phyloP scores from a whole-genome alignment of 2,113 vertebrate genomes.

The Romanogobio albipinnatus region DNA sequence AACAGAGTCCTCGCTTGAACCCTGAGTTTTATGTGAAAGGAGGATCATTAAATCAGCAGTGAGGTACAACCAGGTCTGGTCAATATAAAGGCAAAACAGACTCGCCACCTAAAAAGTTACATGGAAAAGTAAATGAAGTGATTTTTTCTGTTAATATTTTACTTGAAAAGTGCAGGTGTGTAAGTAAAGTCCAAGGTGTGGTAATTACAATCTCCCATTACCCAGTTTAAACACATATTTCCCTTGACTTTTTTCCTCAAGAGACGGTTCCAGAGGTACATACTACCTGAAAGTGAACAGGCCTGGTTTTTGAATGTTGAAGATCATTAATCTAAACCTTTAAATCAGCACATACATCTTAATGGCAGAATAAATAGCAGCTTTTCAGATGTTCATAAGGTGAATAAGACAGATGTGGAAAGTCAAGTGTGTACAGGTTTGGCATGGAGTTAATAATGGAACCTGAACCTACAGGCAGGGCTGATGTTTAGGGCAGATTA shows the following conservation, averaged over 20 bases:
- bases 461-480: not conserved
- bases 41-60: constrained; percentile 63
- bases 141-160: constrained; percentile 15
- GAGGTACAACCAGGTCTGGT: constrained; percentile 58
- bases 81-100: constrained; percentile 53
- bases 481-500: not conserved
- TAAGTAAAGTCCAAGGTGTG: not conserved
- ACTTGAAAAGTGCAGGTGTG: not conserved
- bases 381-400: not conserved
- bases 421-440: not conserved
- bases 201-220: not conserved
- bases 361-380: not conserved
- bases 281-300: constrained; percentile 12
- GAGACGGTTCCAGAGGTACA: not conserved
- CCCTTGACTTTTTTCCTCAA: not conserved
- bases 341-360: not conserved
- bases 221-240: not conserved
- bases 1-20: constrained; percentile 62
- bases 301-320: not conserved
- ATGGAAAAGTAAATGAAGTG: constrained; percentile 38
- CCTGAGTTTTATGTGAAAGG: constrained; percentile 59
- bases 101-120: constrained; percentile 48
- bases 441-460: not conserved
- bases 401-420: not conserved
- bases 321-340: not conserved